A percentile compares a stretch with the other conserved stretches of the same genome.
Conservation (phyloP, 2,113 vertebrate species). For the Colinus virginianus region DNA sequence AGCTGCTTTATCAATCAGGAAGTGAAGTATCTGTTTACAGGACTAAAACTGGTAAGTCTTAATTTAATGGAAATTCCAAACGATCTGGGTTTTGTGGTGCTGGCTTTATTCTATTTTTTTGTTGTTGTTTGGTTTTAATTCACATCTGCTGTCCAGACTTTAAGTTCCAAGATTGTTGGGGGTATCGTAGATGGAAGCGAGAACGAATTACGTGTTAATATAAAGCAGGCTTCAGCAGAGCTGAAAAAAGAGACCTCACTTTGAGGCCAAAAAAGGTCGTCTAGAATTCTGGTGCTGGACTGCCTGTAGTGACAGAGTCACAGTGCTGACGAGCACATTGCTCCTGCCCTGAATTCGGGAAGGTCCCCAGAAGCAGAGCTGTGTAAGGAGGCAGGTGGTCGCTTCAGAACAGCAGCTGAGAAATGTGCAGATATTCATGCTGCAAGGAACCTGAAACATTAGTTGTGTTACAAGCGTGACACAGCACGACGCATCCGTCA, state of each 20-base stretch:
- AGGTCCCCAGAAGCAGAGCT: neutral
- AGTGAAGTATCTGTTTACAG: constrained; percentile 98
- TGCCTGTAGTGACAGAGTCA: neutral
- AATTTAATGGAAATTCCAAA: neutral
- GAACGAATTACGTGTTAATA: neutral
- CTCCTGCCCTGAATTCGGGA: neutral
- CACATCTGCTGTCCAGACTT: neutral
- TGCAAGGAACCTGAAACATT: neutral
- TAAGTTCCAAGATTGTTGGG: neutral
- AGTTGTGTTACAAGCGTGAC: neutral
- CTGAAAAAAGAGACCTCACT: neutral
- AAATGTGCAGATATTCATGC: neutral
- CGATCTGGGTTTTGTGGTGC: neutral
- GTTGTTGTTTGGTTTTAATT: neutral
- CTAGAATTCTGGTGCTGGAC: neutral
- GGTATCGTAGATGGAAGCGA: neutral
- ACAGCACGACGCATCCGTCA: neutral
- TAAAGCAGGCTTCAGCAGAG: neutral
- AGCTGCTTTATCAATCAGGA: constrained; percentile 99
- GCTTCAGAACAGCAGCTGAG: neutral
- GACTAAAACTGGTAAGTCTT: constrained; percentile 90
- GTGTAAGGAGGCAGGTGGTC: neutral
- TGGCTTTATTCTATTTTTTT: neutral
- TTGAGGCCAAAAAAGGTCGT: neutral
- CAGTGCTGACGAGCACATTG: neutral